A percentile compares a stretch with the other conserved stretches of the same genome.
These are phyloP conservation scores for Xylocopa sonorina DNA, from an alignment of 1,140 invertebrate species.

Conservation along the genomic window DNA sequence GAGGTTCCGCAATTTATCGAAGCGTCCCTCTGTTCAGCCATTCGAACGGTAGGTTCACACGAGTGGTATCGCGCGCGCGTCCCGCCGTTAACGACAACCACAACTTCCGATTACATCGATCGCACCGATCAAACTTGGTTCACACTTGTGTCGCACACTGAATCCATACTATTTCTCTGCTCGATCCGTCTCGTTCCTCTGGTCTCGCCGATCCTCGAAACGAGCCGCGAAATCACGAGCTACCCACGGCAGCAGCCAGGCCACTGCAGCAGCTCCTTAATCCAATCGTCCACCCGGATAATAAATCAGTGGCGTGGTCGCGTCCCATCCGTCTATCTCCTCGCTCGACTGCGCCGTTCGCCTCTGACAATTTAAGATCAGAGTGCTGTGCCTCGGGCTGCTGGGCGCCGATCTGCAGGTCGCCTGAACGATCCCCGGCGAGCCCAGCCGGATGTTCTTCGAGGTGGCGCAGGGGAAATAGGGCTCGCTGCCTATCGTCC, in stretches of 20 bases:
- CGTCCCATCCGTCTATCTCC: slow-evolving; percentile 77
- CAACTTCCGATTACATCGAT: not conserved
- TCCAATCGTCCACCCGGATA: slow-evolving; percentile 63
- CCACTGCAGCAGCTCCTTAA: slow-evolving; percentile 32
- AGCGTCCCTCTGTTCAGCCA: not conserved
- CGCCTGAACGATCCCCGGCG: slow-evolving; percentile 58
- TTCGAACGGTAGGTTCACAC: not conserved
- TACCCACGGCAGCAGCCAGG: not conserved
- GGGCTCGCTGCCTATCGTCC: slow-evolving; percentile 37
- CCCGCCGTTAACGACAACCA: not conserved
- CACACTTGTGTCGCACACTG: not conserved
- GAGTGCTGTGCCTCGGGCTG: slow-evolving; percentile 77
- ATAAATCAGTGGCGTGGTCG: slow-evolving; percentile 75
- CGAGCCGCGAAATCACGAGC: not conserved
- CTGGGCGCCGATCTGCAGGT: slow-evolving; percentile 79
- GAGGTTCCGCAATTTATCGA: not conserved
- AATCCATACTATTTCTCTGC: not conserved
- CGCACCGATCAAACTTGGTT: not conserved
- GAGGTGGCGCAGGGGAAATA: slow-evolving; percentile 7
- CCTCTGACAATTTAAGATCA: slow-evolving; percentile 64
- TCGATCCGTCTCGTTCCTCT: not conserved
- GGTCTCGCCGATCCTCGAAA: not conserved
- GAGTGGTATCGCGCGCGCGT: not conserved
- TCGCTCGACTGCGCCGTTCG: slow-evolving; percentile 77
- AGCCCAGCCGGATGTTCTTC: slow-evolving; percentile 53